Conservation (phyloP, 2,113 vertebrate genomes). For the Salvelinus alpinus region DNA sequence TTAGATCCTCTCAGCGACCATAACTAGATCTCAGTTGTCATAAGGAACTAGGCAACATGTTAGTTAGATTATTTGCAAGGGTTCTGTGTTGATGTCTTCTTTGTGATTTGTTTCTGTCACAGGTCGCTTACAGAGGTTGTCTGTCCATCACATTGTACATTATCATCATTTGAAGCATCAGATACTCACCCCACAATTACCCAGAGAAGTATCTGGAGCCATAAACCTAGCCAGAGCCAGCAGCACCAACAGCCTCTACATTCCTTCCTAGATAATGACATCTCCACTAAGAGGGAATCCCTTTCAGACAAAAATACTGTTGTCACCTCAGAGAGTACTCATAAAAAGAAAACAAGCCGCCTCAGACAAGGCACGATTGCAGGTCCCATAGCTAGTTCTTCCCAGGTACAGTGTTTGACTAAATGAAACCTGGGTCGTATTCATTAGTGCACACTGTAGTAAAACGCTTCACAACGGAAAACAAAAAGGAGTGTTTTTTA, state of each 20-base stretch:
- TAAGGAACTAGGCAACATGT: background rate
- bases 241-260: slow-evolving; percentile 28
- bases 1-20: too few species aligned
- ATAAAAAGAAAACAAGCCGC: slow-evolving; percentile 66
- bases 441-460: background rate
- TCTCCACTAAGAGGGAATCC: slow-evolving; percentile 36
- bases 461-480: too few species aligned
- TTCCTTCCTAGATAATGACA: slow-evolving; percentile 31
- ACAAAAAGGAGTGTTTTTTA: too few species aligned
- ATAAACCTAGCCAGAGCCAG: slow-evolving; percentile 39
- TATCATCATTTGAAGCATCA: slow-evolving; percentile 47
- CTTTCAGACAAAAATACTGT: slow-evolving; percentile 35
- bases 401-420: slow-evolving; percentile 69
- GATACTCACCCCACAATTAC: slow-evolving; percentile 45
- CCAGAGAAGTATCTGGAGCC: slow-evolving; percentile 12
- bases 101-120: slow-evolving; percentile 13
- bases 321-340: too few species aligned
- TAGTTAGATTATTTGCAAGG: background rate
- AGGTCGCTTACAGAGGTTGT: slow-evolving; percentile 57
- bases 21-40: too few species aligned
- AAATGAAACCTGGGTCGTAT: background rate
- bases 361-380: slow-evolving; percentile 80
- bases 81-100: background rate
- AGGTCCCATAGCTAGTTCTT: slow-evolving; percentile 72
- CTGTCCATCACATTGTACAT: slow-evolving; percentile 43